Conservation (phyloP, 2,113 vertebrate genomes). For the Climacteris rufus region DNA sequence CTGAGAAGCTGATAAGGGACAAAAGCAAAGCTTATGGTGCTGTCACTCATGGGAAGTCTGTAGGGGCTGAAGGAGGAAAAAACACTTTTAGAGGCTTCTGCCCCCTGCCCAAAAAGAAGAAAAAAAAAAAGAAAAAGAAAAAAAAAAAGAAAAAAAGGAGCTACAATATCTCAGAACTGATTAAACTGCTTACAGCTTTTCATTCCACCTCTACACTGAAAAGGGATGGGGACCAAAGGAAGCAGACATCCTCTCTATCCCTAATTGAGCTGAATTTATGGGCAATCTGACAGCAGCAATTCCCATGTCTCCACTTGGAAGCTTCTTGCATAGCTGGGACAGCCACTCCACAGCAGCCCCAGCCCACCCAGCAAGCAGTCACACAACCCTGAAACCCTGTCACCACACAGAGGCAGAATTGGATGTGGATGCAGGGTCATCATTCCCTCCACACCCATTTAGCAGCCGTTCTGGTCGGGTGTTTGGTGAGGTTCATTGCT, state of each 20-base stretch:
- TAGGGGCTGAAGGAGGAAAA: not conserved
- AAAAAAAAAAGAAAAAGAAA: not conserved
- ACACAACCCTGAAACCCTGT: not conserved
- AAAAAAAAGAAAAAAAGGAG: not conserved
- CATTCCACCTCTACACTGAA: not conserved
- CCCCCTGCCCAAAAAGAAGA: not conserved
- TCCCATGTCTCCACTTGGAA: not conserved
- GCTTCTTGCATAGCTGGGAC: not conserved
- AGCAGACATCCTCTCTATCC: not conserved
- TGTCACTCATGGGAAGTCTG: not conserved
- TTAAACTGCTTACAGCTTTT: not conserved
- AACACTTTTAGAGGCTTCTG: not conserved
- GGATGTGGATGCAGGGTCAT: not conserved
- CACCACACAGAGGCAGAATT: rapidly evolving
- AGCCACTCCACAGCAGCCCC: not conserved
- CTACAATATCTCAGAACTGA: not conserved
- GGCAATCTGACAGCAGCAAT: not conserved
- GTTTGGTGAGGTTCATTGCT: slow-evolving; percentile 30
- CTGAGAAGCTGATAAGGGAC: not conserved
- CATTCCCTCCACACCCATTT: not conserved
- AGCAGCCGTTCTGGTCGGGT: not conserved
- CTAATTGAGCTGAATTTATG: not conserved
- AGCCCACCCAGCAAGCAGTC: not conserved
- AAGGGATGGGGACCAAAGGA: not conserved
- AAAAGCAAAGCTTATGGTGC: not conserved